Evolutionary conservation across 2,888 invertebrate genomes (phyloP), one percentile per base, ranked within the genome.

Genomic region (Dynastes maya): DNA sequence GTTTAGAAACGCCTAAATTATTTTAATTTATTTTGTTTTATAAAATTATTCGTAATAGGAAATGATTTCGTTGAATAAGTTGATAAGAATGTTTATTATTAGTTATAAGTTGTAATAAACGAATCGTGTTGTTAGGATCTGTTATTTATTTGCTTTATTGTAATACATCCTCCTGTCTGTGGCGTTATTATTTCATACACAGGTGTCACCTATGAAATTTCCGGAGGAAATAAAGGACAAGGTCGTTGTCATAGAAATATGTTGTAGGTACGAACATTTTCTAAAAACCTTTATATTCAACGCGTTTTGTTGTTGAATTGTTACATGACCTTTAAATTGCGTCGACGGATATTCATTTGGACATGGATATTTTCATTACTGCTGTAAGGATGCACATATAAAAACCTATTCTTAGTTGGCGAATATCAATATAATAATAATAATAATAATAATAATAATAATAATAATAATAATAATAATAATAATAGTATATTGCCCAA

Each of bases 211-310:
- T 63, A 29, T 63, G 29, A 63, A 63, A 32, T 45, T 67, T 67
- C 67, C 67, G 67, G 45, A 67, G 67, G 67, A 67, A 67, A 49
- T 49, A 22, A 67, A 45, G 45, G 45, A 45, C 45, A 67, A 67
- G 67, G 67, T 67, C 67, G 27, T 22, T 13, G 16, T 4, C 45
- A n/a, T 45, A 49, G 11, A 5, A 67, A 67, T 67, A 27, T 29
- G 11, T 13, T 13, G 13, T 4, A 61, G 32, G 9, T 13, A 63
- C 6, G 13, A 11, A 6, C 22, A 27, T 13, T 29, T 32, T 27
- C 63, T 16, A n/a, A 6, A 55, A 3, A 1, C n/a, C 55, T 58
- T 8, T 58, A 22, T 3, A 16, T 16, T 58, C 55, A 22, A 58
- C 22, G 55, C 6, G 55, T 58, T 58, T 22, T 58, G 9, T 58